These are phyloP conservation scores for Tauraco hartlaubi DNA, from an alignment of 2,797 vertebrate species.

Conservation along the genomic window DNA sequence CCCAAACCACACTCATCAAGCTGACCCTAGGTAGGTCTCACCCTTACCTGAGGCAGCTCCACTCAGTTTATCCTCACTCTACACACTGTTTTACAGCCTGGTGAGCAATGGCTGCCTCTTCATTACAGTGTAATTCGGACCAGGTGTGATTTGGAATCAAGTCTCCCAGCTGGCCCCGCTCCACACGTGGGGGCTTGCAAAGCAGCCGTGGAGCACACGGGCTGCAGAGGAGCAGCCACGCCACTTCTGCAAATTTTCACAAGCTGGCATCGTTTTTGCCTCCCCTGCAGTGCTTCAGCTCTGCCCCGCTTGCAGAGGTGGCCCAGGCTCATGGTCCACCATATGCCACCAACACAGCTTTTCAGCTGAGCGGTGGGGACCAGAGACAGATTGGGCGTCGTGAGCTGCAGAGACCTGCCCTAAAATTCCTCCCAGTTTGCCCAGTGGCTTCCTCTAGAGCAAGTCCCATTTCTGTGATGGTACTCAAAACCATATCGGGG, in stretches of 20 bases:
- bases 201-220: background rate
- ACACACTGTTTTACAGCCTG: rapidly evolving
- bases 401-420: background rate
- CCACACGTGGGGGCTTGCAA: rapidly evolving
- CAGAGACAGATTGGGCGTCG: background rate
- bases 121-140: rapidly evolving
- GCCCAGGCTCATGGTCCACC: background rate
- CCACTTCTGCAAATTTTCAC: background rate
- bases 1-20: background rate
- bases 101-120: background rate
- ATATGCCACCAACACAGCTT: background rate
- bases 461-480: background rate
- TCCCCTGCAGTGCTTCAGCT: background rate
- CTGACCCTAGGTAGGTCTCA: background rate
- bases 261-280: rapidly evolving
- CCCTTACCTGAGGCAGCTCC: background rate
- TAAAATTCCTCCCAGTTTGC: background rate
- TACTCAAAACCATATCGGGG: background rate
- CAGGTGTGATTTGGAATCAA: background rate
- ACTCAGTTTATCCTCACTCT: rapidly evolving
- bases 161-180: background rate
- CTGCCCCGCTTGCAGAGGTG: rapidly evolving
- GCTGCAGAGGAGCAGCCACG: background rate
- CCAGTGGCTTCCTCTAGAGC: background rate
- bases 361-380: rapidly evolving